Percentiles rank a stretch among this genome's conserved stretches.
Evolutionary conservation across 2,113 vertebrate species (phyloP).

Genomic region (Corythornis madagascariensis): DNA sequence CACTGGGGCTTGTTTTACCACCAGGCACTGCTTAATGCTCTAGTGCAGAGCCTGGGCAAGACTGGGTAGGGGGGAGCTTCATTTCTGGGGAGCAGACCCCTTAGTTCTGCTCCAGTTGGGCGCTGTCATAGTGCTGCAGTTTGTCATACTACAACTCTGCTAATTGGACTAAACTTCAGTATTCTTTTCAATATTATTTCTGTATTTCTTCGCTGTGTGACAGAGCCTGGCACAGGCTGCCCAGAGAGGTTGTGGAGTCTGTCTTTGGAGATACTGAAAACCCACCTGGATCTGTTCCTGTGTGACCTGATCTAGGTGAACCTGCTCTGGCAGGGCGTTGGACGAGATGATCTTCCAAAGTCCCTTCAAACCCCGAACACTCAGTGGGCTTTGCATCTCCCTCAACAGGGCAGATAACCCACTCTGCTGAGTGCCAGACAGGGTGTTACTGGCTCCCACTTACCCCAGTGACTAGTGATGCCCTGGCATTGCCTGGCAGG

Average conservation of each 20-base stretch:
- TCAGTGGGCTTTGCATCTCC: neutral
- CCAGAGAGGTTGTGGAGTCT: too few relatives aligned
- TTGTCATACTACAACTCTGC: neutral
- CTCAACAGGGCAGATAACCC: neutral
- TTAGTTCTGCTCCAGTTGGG: neutral
- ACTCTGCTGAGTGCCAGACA: neutral
- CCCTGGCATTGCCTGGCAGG: neutral
- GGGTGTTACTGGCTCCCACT: neutral
- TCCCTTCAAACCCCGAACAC: too few relatives aligned
- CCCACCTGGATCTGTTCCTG: too few relatives aligned
- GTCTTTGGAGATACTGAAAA: too few relatives aligned
- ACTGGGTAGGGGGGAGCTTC: neutral
- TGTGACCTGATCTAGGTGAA: too few relatives aligned
- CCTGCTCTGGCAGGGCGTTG: too few relatives aligned
- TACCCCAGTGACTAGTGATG: neutral
- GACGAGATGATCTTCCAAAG: too few relatives aligned
- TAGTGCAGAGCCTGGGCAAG: neutral
- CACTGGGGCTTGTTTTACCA: neutral
- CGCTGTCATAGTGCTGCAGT: neutral
- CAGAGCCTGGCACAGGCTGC: too few relatives aligned
- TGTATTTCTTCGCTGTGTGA: too few relatives aligned
- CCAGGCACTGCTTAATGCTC: neutral
- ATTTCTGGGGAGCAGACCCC: neutral
- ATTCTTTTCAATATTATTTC: neutral
- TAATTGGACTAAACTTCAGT: neutral